These are phyloP conservation scores for Tauraco hartlaubi DNA, from an alignment of 2,797 vertebrate genomes.

Conservation along the genomic window DNA sequence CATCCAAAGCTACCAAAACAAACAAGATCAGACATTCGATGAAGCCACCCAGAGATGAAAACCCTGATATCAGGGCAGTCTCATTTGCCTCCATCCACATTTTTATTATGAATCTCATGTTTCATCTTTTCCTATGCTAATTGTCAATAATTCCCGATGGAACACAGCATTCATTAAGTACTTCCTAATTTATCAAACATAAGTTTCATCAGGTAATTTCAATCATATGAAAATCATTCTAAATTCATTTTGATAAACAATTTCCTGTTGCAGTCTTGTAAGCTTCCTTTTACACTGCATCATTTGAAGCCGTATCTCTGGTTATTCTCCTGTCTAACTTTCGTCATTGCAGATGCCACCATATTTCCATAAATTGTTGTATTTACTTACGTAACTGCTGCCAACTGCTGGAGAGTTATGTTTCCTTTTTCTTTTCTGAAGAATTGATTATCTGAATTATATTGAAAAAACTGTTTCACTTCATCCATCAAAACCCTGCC, in stretches of 20 bases:
- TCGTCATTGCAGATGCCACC: not conserved
- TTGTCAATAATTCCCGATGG: not conserved
- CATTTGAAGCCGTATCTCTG: not conserved
- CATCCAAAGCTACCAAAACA: slow-evolving; percentile 33
- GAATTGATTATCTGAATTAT: not conserved
- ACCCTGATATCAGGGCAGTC: not conserved
- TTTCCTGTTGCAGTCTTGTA: slow-evolving; percentile 12
- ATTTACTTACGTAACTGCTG: not conserved
- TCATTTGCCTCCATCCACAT: not conserved
- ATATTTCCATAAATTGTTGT: not conserved
- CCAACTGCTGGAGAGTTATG: not conserved
- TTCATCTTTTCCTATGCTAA: not conserved
- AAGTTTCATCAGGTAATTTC: slow-evolving; percentile 51
- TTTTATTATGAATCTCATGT: not conserved
- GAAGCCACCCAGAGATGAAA: not conserved
- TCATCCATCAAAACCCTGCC: not conserved
- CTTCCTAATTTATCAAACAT: slow-evolving; percentile 25
- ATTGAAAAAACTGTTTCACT: not conserved
- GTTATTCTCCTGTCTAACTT: not conserved
- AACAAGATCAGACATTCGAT: not conserved
- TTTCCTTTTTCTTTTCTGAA: not conserved
- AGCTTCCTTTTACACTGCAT: not conserved
- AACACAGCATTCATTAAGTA: slow-evolving; percentile 4
- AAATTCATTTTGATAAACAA: slow-evolving; percentile 29
- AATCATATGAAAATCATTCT: slow-evolving; percentile 12